These are phyloP conservation scores for Ailurus styani DNA, from an alignment of 2,113 vertebrate species.

Conservation along the genomic window DNA sequence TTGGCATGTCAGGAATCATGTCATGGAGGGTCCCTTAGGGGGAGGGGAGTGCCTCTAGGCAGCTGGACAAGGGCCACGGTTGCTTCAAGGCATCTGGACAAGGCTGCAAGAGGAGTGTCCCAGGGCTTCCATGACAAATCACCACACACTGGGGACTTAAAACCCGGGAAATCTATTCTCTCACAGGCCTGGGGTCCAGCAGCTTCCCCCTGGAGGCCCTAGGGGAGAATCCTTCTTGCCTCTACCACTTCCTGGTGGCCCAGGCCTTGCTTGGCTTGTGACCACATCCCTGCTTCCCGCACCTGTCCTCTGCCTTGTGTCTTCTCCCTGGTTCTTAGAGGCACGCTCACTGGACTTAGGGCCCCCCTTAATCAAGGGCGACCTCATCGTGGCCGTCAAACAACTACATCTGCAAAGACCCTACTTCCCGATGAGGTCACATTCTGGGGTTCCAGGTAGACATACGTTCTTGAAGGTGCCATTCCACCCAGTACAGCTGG, in stretches of 20 bases:
- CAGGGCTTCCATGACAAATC: accelerated
- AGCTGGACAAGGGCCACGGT: background rate
- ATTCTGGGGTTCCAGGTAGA: background rate
- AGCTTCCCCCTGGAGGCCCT: background rate
- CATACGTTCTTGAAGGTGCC: too few relatives aligned
- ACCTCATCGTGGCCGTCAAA: background rate
- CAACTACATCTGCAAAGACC: background rate
- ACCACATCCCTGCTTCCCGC: background rate
- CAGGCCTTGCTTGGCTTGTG: accelerated
- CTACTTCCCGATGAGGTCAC: too few relatives aligned
- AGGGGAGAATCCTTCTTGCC: accelerated
- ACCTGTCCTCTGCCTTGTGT: background rate
- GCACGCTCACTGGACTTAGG: too few relatives aligned
- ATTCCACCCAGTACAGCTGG: too few relatives aligned
- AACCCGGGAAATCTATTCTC: too few relatives aligned
- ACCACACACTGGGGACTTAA: background rate
- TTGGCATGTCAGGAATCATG: accelerated
- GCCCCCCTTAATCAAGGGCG: too few relatives aligned
- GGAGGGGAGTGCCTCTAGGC: background rate
- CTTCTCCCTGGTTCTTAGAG: background rate
- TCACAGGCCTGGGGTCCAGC: background rate
- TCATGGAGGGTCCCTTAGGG: background rate
- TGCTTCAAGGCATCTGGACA: background rate
- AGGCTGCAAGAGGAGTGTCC: background rate
- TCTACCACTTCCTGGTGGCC: background rate